Percentiles rank a stretch among this genome's conserved stretches.
These are phyloP conservation scores for Amorpha juglandis DNA, from an alignment of 2,888 invertebrate species.

Conservation along the genomic window DNA sequence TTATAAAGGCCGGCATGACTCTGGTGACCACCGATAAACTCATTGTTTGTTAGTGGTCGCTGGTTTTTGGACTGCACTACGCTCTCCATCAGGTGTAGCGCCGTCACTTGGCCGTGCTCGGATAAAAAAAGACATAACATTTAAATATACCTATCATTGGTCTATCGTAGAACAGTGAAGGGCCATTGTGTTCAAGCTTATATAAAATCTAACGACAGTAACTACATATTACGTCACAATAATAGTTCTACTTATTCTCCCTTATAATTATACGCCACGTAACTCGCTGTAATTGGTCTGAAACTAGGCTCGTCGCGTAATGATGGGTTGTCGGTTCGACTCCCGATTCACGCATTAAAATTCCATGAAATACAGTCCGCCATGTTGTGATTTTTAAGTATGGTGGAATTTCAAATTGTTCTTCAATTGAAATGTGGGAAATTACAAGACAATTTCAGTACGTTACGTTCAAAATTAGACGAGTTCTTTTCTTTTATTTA, in stretches of 20 bases:
- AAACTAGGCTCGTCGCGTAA: conserved; percentile 11
- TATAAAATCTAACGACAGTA: neutral
- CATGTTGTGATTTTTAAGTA: conserved; percentile 12
- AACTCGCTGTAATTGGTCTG: conserved; percentile 11
- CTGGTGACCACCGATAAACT: too few species aligned
- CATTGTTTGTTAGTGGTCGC: too few species aligned
- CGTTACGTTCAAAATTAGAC: neutral
- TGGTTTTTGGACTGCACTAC: too few species aligned
- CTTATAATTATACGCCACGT: conserved; percentile 19
- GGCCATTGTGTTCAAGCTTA: neutral
- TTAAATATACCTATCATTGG: too few species aligned
- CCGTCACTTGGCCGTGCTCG: too few species aligned
- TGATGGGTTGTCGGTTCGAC: conserved; percentile 21
- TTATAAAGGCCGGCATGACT: too few species aligned
- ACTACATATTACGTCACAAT: conserved; percentile 16
- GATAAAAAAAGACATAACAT: too few species aligned
- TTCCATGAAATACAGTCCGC: neutral
- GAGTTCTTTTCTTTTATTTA: neutral
- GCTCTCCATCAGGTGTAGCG: too few species aligned
- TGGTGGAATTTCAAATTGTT: neutral
- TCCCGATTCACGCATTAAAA: conserved; percentile 18
- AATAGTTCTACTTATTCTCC: conserved; percentile 9
- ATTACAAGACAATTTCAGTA: neutral
- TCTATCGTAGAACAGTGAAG: neutral
- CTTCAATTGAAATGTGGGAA: neutral